phyloP scores from a whole-genome alignment of 2,888 invertebrate genomes.

The Thelaira solivaga region DNA sequence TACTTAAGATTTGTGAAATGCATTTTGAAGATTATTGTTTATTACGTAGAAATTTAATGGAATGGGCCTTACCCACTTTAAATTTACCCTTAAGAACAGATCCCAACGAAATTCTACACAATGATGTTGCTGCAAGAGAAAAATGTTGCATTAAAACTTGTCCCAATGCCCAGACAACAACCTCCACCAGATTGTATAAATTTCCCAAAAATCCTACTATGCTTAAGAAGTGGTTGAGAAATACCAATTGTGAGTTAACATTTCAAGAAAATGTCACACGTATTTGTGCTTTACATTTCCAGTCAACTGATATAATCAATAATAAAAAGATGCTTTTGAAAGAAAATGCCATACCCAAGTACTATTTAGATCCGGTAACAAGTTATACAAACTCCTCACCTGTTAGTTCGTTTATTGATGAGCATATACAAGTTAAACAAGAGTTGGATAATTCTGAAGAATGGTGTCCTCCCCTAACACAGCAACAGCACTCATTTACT shows the following conservation, averaged over 20 bases:
- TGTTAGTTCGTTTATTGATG: conserved; percentile 16
- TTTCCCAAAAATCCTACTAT: conserved; percentile 55
- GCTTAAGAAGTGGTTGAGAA: conserved; percentile 58
- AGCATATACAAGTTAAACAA: conserved; percentile 43
- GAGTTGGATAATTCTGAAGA: conserved; percentile 44
- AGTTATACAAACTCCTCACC: neutral
- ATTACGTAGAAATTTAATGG: conserved; percentile 61
- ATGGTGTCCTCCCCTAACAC: neutral
- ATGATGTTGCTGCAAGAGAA: conserved; percentile 4
- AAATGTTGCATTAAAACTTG: conserved; percentile 39
- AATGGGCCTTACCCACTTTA: conserved; percentile 69
- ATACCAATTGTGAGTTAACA: conserved; percentile 23
- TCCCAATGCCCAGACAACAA: neutral
- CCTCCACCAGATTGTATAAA: conserved; percentile 49
- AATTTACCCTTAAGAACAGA: conserved; percentile 62
- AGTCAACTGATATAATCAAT: conserved; percentile 20
- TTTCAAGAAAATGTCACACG: conserved; percentile 28
- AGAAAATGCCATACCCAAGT: conserved; percentile 55
- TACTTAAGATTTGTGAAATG: conserved; percentile 66
- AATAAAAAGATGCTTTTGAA: neutral
- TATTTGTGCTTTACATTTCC: conserved; percentile 59
- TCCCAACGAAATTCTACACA: conserved; percentile 13
- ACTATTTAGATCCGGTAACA: conserved; percentile 21
- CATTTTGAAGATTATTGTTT: conserved; percentile 69
- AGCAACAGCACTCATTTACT: neutral